Base-by-base conservation (phyloP, 2,888 invertebrate genomes). In the Cephus pygmeus region DNA sequence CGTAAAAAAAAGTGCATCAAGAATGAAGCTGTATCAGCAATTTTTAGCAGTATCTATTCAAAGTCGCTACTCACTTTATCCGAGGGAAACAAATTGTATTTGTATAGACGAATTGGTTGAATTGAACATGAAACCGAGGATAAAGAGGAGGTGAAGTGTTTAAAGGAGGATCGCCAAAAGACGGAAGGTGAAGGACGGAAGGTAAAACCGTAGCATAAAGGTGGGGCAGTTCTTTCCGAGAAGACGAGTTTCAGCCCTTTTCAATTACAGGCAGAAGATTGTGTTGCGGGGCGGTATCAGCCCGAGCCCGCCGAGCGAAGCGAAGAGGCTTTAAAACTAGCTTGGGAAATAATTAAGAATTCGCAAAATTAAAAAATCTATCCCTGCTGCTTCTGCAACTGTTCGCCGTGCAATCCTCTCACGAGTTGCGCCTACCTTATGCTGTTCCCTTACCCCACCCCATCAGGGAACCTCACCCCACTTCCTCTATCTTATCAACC, bases 301-400 rank as follows among this genome's bases (percentile, higher is more conserved):
- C 68, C 77, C 78, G 75, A 78, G 71, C 77, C 68, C 69, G 76
- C 75, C 75, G 73, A 75, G 74, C 69, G 77, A 15, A 34, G 68
- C 31, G 78, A 71, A 75, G 75, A 77, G 79, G 81, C 82, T 84
- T 85, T 84, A 84, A 86, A 87, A 87, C 84, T 86, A 83, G 82
- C 83, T 76, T 75, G 69, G 82, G 82, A 83, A 86, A 85, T 87
- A 88, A 87, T 87, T 87, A 87, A 85, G 82, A 86, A 87, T 84
- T 83, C 83, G 80, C 83, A 83, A 87, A 88, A 88, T 87, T 87
- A 86, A 87, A 56, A 88, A 86, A 85, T 85, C 85, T 85, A 85
- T 86, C 81, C 83, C 80, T 78, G 69, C 79, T 76, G 71, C 40
- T 75, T 79, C 76, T 69, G 76, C 79, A 69, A 34, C 35, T 74